phyloP scores from a whole-genome alignment of 2,888 invertebrate species.

The Phalera bucephala region DNA sequence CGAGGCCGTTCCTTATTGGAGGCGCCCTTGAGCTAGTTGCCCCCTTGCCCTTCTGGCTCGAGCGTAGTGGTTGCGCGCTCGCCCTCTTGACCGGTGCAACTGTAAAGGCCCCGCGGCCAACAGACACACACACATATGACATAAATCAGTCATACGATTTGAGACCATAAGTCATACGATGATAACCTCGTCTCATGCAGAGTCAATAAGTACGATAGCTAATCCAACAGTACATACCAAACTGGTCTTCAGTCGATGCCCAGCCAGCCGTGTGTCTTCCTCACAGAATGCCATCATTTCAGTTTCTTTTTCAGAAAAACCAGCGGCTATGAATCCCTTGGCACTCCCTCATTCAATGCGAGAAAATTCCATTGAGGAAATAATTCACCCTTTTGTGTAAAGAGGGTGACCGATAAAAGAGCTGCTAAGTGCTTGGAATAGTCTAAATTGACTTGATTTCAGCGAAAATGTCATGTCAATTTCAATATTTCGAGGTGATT shows the following conservation, averaged over 20 bases:
- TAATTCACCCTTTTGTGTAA: conserved; percentile 58
- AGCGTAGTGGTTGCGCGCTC: no score
- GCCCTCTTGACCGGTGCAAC: no score
- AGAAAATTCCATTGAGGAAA: conserved; percentile 68
- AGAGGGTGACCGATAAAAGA: conserved; percentile 27
- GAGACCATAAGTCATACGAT: no score
- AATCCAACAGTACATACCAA: conserved; percentile 10
- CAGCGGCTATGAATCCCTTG: conserved; percentile 58
- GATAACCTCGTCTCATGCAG: no score
- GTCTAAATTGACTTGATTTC: conserved; percentile 30
- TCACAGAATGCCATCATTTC: conserved; percentile 50
- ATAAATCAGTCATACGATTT: no score
- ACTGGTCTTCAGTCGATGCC: conserved; percentile 38
- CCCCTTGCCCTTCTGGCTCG: no score
- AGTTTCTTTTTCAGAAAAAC: conserved; percentile 65
- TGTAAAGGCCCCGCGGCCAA: no score
- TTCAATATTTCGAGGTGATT: neutral
- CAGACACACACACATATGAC: no score
- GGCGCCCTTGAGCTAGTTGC: no score
- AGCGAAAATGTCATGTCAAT: conserved; percentile 7
- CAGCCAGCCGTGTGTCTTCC: conserved; percentile 46
- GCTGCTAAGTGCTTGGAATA: conserved; percentile 31
- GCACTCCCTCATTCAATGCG: conserved; percentile 54
- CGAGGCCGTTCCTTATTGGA: no score
- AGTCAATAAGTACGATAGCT: no score